Conservation (phyloP, 2,797 vertebrate genomes). For the Bradypodion ventrale region DNA sequence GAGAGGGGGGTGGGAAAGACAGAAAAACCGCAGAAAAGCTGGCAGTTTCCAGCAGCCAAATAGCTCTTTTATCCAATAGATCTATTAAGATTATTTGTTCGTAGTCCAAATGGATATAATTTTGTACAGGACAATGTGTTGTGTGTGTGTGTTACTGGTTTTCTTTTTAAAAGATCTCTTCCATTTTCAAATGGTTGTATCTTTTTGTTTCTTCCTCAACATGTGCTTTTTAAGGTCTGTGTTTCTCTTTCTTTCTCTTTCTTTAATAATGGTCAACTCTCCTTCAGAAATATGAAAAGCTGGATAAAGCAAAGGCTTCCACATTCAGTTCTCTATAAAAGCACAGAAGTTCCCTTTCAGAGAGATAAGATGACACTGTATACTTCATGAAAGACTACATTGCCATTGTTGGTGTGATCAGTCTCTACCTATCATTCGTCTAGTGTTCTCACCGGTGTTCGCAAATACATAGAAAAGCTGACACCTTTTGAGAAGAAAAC, state of each 20-base stretch:
- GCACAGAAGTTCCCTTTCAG: background rate
- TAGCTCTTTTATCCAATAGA: conserved; percentile 64
- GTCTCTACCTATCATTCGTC: background rate
- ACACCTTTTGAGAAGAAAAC: background rate
- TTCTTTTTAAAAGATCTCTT: conserved; percentile 5
- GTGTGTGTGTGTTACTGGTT: conserved; percentile 50
- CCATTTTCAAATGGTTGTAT: conserved; percentile 32
- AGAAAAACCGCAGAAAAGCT: conserved; percentile 62
- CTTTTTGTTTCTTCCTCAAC: conserved; percentile 48
- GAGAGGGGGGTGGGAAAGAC: background rate
- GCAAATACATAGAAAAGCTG: conserved; percentile 32
- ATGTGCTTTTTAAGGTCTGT: conserved; percentile 36
- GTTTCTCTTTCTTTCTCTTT: background rate
- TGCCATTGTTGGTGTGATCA: conserved; percentile 11
- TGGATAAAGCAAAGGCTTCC: conserved; percentile 44
- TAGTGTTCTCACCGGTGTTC: conserved; percentile 23
- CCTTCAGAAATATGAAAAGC: conserved; percentile 51
- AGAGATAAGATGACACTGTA: background rate
- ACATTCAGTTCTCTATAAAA: conserved; percentile 33
- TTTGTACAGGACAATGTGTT: conserved; percentile 39
- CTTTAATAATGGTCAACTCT: conserved; percentile 13
- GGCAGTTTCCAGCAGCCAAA: conserved; percentile 50
- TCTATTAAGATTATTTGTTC: conserved; percentile 68
- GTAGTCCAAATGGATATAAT: conserved; percentile 63
- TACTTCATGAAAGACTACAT: conserved; percentile 8